phyloP scores from a whole-genome alignment of 2,113 vertebrate species.

The Anolis carolinensis region DNA sequence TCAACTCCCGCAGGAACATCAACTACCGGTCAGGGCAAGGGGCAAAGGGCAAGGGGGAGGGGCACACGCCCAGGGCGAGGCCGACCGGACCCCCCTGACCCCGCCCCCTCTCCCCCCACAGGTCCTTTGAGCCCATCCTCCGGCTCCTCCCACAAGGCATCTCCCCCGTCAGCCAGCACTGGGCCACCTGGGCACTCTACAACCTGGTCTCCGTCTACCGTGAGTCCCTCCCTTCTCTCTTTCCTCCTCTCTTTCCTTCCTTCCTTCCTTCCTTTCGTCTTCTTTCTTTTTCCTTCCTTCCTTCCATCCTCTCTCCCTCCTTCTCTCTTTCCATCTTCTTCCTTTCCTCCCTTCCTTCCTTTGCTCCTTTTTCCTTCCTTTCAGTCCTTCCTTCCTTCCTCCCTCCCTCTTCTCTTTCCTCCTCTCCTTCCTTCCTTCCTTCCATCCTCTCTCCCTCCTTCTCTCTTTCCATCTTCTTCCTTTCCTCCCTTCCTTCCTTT shows the following conservation, averaged over 20 bases:
- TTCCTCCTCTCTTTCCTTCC: not conserved
- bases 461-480: not conserved
- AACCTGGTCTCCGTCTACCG: slow-evolving; percentile 98
- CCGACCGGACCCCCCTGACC: no score
- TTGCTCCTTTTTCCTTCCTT: no score
- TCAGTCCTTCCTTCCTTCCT: no score
- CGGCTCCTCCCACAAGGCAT: slow-evolving; percentile 95
- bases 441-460: not conserved
- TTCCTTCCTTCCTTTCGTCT: not conserved
- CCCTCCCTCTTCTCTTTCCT: not conserved
- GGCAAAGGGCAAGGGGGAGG: not conserved
- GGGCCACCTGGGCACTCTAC: slow-evolving; percentile 97
- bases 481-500: no score
- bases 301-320: not conserved
- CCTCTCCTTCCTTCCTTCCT: not conserved
- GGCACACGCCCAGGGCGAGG: no score
- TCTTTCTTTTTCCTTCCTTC: not conserved
- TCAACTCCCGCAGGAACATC: slow-evolving; percentile 96
- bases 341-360: no score
- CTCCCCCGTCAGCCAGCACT: slow-evolving; percentile 95
- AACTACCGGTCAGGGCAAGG: slow-evolving; percentile 90
- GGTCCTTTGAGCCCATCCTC: slow-evolving; percentile 98
- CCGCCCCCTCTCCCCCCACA: slow-evolving; percentile 57
- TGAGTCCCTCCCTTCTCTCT: slow-evolving; percentile 76
- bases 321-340: not conserved